A percentile compares a stretch with the other conserved stretches of the same genome.
These are phyloP conservation scores for Nicator chloris DNA, from an alignment of 2,113 vertebrate species.

Conservation along the genomic window DNA sequence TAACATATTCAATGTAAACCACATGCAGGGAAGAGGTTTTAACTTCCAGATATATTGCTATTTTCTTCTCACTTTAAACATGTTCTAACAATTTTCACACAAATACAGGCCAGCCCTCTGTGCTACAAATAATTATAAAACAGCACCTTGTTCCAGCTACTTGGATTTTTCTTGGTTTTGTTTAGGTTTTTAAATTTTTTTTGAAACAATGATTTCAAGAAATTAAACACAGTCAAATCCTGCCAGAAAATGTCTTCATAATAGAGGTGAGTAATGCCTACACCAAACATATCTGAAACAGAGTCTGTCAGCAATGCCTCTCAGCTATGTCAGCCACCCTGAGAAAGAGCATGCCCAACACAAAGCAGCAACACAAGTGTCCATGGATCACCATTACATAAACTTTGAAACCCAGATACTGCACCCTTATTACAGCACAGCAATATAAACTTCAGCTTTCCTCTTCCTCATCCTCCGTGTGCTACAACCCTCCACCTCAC, in stretches of 20 bases:
- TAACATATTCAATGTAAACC: constrained; percentile 8
- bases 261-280: not conserved
- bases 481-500: not conserved
- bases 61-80: not conserved
- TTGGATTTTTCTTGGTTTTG: not conserved
- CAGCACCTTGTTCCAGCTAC: not conserved
- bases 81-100: not conserved
- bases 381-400: not conserved
- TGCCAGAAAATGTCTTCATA: not conserved
- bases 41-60: not conserved
- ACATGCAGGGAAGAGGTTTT: not conserved
- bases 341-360: not conserved
- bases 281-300: not conserved
- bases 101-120: not conserved
- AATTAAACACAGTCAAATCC: not conserved
- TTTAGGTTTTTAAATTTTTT: not conserved
- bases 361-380: not conserved
- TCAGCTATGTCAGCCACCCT: not conserved
- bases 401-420: not conserved
- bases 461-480: not conserved
- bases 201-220: not conserved
- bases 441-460: not conserved
- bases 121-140: not conserved
- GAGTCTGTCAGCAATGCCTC: not conserved
- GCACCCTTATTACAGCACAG: not conserved